These are phyloP conservation scores for Euura lappo DNA, from an alignment of 1,140 invertebrate species.

Conservation along the genomic window DNA sequence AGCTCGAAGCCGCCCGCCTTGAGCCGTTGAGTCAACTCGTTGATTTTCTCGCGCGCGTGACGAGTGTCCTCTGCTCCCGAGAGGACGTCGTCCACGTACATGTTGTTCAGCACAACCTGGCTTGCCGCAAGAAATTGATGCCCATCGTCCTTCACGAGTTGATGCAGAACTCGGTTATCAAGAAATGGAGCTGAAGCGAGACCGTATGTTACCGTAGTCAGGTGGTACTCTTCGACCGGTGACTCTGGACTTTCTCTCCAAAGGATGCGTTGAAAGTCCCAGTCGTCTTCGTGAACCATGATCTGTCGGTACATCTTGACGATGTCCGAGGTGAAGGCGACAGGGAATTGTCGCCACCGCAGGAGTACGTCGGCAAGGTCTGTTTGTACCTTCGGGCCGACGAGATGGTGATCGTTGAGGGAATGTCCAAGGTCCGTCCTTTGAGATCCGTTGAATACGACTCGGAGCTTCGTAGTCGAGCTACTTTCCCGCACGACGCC, in stretches of 20 bases:
- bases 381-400: slow-evolving; percentile 8
- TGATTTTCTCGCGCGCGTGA: slow-evolving; percentile 13
- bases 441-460: slow-evolving; percentile 36
- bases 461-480: not conserved
- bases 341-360: slow-evolving; percentile 2
- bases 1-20: slow-evolving; percentile 21
- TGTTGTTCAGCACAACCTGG: slow-evolving; percentile 41
- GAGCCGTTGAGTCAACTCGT: slow-evolving; percentile 25
- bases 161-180: too few relatives aligned
- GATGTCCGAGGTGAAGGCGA: too few relatives aligned
- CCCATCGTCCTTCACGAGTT: slow-evolving; percentile 8
- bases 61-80: too few relatives aligned
- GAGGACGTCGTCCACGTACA: slow-evolving; percentile 47
- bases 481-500: slow-evolving; percentile 32
- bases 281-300: not conserved
- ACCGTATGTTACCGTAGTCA: not conserved
- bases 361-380: slow-evolving; percentile 7
- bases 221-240: slow-evolving; percentile 18
- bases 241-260: slow-evolving; percentile 34
- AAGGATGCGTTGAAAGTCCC: slow-evolving; percentile 40
- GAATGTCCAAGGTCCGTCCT: slow-evolving; percentile 17
- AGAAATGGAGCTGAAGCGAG: too few relatives aligned
- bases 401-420: slow-evolving; percentile 24
- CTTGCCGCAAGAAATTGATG: slow-evolving; percentile 31
- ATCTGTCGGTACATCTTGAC: too few relatives aligned